Evolutionary conservation across 1,140 invertebrate genomes (phyloP), one percentile per base, ranked within the genome.

Genomic region (Bicyclus anynana): DNA sequence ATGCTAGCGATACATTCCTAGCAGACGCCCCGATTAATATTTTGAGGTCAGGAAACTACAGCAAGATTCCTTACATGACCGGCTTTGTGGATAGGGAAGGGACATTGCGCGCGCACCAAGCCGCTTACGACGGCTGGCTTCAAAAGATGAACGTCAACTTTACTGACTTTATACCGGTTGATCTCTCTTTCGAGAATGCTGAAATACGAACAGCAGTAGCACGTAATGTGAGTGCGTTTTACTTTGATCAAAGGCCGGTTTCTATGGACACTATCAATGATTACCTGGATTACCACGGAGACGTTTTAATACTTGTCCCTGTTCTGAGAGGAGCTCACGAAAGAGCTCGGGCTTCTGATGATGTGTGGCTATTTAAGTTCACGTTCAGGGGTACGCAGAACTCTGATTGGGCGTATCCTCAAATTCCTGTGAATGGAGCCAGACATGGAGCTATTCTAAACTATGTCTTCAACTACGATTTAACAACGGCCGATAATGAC

Each of bases 281-380:
- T 59, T 88, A 67, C 47, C 71, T 88, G 20, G 75, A 80, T 10
- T 88, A 79, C 40, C 62, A 80, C 21, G 85, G 85, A 37, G 84
- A 88, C 44, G 72, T 72, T 17, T 66, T 77, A 12, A 58, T 83
- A 17, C 52, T 76, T 5, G 60, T 81, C 2, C 67, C 85, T 4
- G 59, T 72, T 2, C 81, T 80, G 14, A 67, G 72, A 69, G 71
- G 67, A 23, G 66, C 61, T 1, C 65, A 63, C 4, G 79, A 84
- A 56, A 75, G 84, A 53, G 73, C 69, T 0, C 14, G 49, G 0
- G 80, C 68, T 1, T 83, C 81, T 0, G 67, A 10, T 5, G 42
- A 54, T 53, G 79, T 85, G 1, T 67, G 76, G 17, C 52, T 85
- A 4, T 57, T 81, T 13, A 76, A 84, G 49, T 85, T 83, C 51